Base-by-base conservation (phyloP, 2,113 vertebrate species). In the Rhombomys opimus region DNA sequence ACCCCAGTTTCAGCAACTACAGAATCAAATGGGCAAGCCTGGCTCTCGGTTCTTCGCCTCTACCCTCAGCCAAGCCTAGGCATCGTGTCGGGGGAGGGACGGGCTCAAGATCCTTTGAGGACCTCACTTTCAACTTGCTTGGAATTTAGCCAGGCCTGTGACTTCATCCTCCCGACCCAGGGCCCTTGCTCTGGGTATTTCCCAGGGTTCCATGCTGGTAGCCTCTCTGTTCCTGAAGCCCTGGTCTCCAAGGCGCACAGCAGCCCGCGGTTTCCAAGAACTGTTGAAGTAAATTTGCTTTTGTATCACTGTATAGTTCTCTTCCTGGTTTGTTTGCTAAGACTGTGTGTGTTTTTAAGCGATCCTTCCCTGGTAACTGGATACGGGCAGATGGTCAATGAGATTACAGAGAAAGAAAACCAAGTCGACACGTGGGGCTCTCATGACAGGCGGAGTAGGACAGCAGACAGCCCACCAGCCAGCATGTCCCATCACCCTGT, bases 241-340 rank as follows among this genome's bases (percentile, higher is more conserved):
- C 25, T 63, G 11, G 20, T 23, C 86, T 61, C 70, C 41, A 61
- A 63, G 41, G 52, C 38, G 57, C 8, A 2, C 4, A 63, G 75
- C 70, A 85, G 67, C 3, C 85, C 30, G n/a, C 0, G n/a, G 35
- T 75, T 90, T 91, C 84, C 76, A 91, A 87, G 61, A 27, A 90
- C 20, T n/a, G 67, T 73, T 82, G 88, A 72, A 67, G 91, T 82
- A 96, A 90, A 82, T 50, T 77, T 1, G 46, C 82, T 96, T 97
- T 85, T 20, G 38, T 70, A 77, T 92, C 67, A 75, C 50, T 25
- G 35, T 84, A 41, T 41, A 93, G 89, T 41, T 41, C 50, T 70
- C 77, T 52, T 25, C 54, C 73, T 25, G 77, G 85, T 81, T 76
- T 94, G 81, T 76, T 73, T 90, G 95, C 92, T 22, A 70, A 65